phyloP scores from a whole-genome alignment of 2,797 vertebrate species.

The Brachyrhaphis roseni region DNA sequence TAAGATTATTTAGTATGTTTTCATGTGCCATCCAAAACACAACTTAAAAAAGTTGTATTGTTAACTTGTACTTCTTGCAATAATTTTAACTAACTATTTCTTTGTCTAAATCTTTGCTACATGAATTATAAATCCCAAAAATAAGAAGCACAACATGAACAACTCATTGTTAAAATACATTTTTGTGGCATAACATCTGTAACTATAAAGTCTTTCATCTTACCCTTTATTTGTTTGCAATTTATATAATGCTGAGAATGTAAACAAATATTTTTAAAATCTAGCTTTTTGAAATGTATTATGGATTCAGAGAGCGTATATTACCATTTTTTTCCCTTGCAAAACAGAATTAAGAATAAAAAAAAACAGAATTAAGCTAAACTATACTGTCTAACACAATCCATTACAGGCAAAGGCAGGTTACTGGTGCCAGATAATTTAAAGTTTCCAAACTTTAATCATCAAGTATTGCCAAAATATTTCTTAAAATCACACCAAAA shows the following conservation, averaged over 20 bases:
- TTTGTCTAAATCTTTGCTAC: background rate
- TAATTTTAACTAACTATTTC: background rate
- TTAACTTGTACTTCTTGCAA: constrained; percentile 5
- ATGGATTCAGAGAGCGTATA: background rate
- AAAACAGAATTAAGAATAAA: background rate
- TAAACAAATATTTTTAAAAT: background rate
- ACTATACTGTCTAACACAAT: background rate
- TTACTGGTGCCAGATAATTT: background rate
- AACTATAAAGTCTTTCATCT: background rate
- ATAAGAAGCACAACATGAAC: background rate
- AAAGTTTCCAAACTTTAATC: background rate
- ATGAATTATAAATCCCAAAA: constrained; percentile 1
- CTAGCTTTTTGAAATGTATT: background rate
- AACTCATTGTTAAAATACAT: background rate
- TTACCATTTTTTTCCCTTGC: background rate
- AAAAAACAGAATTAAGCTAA: background rate
- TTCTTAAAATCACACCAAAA: constrained; percentile 31
- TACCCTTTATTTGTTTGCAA: background rate
- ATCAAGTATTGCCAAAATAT: constrained; percentile 30
- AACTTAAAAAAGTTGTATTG: constrained; percentile 18
- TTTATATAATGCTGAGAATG: background rate
- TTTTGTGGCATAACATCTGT: background rate
- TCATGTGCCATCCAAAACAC: constrained; percentile 21
- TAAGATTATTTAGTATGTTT: constrained; percentile 22
- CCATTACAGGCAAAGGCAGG: background rate